A percentile compares a stretch with the other conserved stretches of the same genome.
Evolutionary conservation across 2,888 invertebrate genomes (phyloP).

Genomic region (Caenorhabditis sp.): DNA sequence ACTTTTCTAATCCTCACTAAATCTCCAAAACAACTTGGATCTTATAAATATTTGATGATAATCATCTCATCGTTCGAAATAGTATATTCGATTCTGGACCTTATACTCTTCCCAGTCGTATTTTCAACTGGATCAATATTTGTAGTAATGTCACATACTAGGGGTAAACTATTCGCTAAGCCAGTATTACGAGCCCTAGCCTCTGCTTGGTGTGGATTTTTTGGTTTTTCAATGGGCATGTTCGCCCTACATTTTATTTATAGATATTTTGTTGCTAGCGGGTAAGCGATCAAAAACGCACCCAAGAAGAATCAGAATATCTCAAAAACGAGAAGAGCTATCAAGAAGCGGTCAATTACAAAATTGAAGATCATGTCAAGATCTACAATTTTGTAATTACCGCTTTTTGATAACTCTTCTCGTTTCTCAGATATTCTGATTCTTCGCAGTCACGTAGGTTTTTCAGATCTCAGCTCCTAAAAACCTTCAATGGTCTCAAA

Average conservation of each 20-base stretch:
- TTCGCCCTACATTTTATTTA: conserved; percentile 20
- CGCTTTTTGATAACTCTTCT: no score
- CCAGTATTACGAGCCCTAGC: no score
- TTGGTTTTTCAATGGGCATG: neutral
- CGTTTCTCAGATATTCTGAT: no score
- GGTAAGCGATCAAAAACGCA: conserved; percentile 3
- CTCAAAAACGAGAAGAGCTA: no score
- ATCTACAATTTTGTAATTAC: no score
- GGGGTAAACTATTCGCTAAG: neutral
- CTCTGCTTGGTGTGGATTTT: neutral
- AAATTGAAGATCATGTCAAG: no score
- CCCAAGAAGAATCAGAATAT: no score
- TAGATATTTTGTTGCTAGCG: conserved; percentile 17
- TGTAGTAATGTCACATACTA: conserved; percentile 3
- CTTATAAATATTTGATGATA: conserved; percentile 19
- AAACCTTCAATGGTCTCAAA: conserved; percentile 8
- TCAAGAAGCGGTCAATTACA: no score
- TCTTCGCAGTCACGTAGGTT: neutral
- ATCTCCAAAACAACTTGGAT: conserved; percentile 10
- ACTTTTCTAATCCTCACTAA: conserved; percentile 3
- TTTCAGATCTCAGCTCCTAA: conserved; percentile 6
- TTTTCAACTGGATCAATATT: conserved; percentile 6
- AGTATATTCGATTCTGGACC: conserved; percentile 9
- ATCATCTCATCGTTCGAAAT: conserved; percentile 13
- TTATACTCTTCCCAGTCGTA: conserved; percentile 6